Base-by-base conservation (phyloP, 2,888 invertebrate genomes). In the Oxycera nigricornis region DNA sequence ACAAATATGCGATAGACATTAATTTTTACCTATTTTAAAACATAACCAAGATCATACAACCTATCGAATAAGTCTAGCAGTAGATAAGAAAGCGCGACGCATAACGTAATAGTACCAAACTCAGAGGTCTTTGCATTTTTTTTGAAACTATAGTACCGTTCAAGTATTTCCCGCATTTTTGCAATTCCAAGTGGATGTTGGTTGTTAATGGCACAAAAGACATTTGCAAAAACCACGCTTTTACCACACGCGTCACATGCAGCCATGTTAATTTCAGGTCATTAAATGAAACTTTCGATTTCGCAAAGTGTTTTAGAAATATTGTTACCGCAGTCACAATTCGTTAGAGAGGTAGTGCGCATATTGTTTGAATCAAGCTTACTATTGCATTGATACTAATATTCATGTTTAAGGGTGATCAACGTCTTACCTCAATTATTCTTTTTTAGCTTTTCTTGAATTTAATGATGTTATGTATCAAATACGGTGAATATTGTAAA, bases 361-460 rank as follows among this genome's bases (percentile, higher is more conserved):
- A 35, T 35, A 35, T 7, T 35, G 6, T 35, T 55, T 62, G 55
- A 35, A 50, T 9, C 17, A 50, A 9, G 7, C 3, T 50, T 50
- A 50, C 4, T 50, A 50, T 9, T 50, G n/a, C 9, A 7, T 14
- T 50, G 50, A 50, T 11, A 14, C 7, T 17, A 24, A 55, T 55
- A 50, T 55, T 55, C 55, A 7, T 55, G 24, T 55, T 50, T 17
- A n/a, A 73, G 62, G 72, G 72, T 74, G 73, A 75, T 74, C 77
- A 77, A 77, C 77, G 74, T 74, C 62, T 76, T 77, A 77, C 76
- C 77, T 76, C 77, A 77, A 59, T 72, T 74, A 46, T 62, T 22
- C 50, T 35, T 67, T 57, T 65, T 65, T 72, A 59, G 30, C 30
- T 28, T 70, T 57, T 62, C 22, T 31, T 41, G 24, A 59, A 28